These are phyloP conservation scores for Idaea dimidiata DNA, from an alignment of 2,888 invertebrate species.

Conservation along the genomic window DNA sequence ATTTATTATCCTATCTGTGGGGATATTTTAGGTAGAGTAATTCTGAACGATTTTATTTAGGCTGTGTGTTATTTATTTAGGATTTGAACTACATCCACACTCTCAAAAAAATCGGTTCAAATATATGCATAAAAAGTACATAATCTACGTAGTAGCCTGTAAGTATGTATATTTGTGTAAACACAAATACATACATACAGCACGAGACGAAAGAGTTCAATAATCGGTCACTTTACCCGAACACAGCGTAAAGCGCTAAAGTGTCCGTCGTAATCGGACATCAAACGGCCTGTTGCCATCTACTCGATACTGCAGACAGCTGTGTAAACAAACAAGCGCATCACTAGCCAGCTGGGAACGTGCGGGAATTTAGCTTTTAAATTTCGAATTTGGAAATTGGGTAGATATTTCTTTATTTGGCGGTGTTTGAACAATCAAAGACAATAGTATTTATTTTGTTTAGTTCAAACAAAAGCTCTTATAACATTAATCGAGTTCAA, in stretches of 20 bases:
- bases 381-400: not conserved
- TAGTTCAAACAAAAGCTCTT: too few species aligned
- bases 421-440: too few species aligned
- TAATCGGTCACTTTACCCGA: slow-evolving; percentile 57
- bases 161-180: not conserved
- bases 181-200: slow-evolving; percentile 14
- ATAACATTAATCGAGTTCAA: too few species aligned
- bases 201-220: slow-evolving; percentile 43
- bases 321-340: slow-evolving; percentile 58
- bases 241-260: slow-evolving; percentile 51
- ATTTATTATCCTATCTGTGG: too few species aligned
- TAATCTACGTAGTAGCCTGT: not conserved
- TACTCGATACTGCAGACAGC: slow-evolving; percentile 43
- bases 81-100: too few species aligned
- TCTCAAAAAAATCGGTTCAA: too few species aligned
- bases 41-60: too few species aligned
- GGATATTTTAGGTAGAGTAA: too few species aligned
- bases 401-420: not conserved
- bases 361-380: slow-evolving; percentile 17
- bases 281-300: slow-evolving; percentile 52
- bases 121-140: too few species aligned
- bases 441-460: too few species aligned
- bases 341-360: slow-evolving; percentile 35
- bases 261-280: slow-evolving; percentile 53
- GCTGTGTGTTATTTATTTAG: too few species aligned